phyloP scores from a whole-genome alignment of 2,113 vertebrate genomes.

The Nibea albiflora region DNA sequence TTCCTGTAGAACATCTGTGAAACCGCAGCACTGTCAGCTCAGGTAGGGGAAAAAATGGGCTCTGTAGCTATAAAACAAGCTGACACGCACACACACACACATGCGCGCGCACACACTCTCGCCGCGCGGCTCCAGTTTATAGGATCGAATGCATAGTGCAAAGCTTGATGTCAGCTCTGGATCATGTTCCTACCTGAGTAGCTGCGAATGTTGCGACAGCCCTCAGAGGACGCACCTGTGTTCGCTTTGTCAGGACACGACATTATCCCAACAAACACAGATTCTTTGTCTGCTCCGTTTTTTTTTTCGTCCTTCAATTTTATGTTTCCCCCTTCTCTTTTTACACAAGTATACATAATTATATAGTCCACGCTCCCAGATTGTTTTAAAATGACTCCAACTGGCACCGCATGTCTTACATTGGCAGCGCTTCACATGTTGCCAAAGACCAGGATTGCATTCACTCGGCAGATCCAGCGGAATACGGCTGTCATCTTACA shows the following conservation, averaged over 20 bases:
- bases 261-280: background rate
- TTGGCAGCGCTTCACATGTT: slow-evolving; percentile 53
- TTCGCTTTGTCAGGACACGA: slow-evolving; percentile 49
- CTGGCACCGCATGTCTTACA: slow-evolving; percentile 56
- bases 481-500: slow-evolving; percentile 60
- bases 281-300: slow-evolving; percentile 6
- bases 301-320: slow-evolving; percentile 22
- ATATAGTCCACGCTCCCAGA: slow-evolving; percentile 56
- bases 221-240: slow-evolving; percentile 59
- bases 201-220: slow-evolving; percentile 52
- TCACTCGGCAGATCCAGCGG: slow-evolving; percentile 29
- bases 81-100: slow-evolving; percentile 25
- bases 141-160: slow-evolving; percentile 49
- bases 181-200: slow-evolving; percentile 71
- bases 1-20: slow-evolving; percentile 23
- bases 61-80: slow-evolving; percentile 45
- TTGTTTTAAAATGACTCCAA: slow-evolving; percentile 68
- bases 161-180: slow-evolving; percentile 45
- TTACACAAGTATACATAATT: slow-evolving; percentile 58
- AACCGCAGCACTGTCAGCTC: slow-evolving; percentile 14
- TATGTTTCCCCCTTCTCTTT: slow-evolving; percentile 28
- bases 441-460: slow-evolving; percentile 66
- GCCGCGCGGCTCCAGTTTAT: slow-evolving; percentile 7
- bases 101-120: slow-evolving; percentile 4
- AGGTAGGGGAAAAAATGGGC: slow-evolving; percentile 23